Evolutionary conservation across 2,113 vertebrate genomes (phyloP).

Genomic region (Catagonus wagneri): DNA sequence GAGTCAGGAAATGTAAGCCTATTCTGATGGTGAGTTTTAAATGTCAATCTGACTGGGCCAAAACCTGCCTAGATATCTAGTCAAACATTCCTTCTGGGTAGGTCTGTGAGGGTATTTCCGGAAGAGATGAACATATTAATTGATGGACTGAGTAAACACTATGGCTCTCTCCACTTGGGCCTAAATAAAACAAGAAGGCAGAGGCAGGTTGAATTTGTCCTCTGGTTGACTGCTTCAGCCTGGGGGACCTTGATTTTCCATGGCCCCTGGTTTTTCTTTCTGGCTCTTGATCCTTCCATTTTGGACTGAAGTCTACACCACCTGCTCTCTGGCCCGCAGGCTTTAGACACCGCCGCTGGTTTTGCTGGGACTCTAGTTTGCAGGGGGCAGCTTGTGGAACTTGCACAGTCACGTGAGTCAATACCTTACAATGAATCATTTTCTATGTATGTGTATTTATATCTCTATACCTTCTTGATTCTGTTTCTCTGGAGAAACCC

Average conservation of each 20-base stretch:
- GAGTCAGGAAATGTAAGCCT: background rate
- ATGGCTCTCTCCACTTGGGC: background rate
- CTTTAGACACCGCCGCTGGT: background rate
- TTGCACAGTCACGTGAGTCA: background rate
- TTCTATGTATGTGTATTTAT: background rate
- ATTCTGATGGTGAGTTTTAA: background rate
- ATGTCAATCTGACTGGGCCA: background rate
- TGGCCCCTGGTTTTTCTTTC: background rate
- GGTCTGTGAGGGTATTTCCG: background rate
- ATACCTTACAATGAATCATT: background rate
- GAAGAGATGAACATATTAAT: background rate
- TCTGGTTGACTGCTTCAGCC: background rate
- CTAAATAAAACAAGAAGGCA: background rate
- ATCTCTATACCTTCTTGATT: background rate
- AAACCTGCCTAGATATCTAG: background rate
- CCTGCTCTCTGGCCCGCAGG: background rate
- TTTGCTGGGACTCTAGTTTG: background rate
- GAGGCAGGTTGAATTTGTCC: background rate
- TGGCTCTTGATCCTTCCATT: background rate
- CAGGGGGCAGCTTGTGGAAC: no score
- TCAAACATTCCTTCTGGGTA: background rate
- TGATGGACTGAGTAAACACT: background rate
- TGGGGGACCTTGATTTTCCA: no score
- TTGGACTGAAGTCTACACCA: background rate
- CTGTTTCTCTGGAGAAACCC: background rate